Base-by-base conservation (phyloP, 2,888 invertebrate species). In the Eustalomyia histrio region DNA sequence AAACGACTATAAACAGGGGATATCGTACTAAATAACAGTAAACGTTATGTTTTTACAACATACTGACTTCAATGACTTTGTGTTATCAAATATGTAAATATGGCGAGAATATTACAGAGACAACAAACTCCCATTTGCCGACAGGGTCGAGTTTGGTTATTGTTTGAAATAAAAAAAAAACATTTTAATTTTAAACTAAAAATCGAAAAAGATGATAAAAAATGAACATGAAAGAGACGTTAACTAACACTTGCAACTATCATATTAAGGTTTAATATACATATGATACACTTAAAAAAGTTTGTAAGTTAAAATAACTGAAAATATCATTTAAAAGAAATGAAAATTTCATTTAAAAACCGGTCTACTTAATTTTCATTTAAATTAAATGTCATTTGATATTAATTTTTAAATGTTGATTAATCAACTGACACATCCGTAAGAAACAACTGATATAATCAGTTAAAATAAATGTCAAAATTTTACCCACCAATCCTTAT, bases 51-150 rank as follows among this genome's bases (percentile, higher is more conserved):
- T 39, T 39, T 12, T 39, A 39, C 12, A 39, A 39, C 12, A 39
- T 39, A 39, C 39, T 39, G 39, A 39, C 39, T 39, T 39, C 39
- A 78, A 72, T 72, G 65, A 47, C 60, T 61, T 73, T 55, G n/a
- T 55, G 53, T 50, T 67, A 33, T 73, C 50, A 24, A 67, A 73
- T 63, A 61, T 73, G 53, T 55, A 76, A 76, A 76, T 69, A 55
- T 58, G 50, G 21, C 33, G 17, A 39, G 50, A 58, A 65, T 52
- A 21, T 47, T 47, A n/a, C n/a, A 47, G 14, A 39, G 10, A 47
- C n/a, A 5, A 14, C 43, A 47, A 39, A 10, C 39, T 14, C n/a
- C 43, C 6, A 47, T 2, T 5, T n/a, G n/a, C 43, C 2, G 43
- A n/a, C 43, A n/a, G n/a, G 43, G 43, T n/a, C 10, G 39, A 39